phyloP scores from a whole-genome alignment of 2,888 invertebrate genomes.

The Apamea epomidion region DNA sequence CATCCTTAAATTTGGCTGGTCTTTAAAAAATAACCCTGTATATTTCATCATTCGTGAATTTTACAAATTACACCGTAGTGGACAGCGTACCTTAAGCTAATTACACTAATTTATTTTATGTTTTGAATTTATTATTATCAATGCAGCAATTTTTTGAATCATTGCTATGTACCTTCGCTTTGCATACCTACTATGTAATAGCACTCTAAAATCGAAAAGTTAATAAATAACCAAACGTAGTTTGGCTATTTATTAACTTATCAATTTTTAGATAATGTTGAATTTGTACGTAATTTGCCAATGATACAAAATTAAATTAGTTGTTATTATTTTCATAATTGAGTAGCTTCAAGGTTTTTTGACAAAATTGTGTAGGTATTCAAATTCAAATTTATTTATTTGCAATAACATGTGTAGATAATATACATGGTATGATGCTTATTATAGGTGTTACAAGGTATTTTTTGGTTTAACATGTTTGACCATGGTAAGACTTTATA shows the following conservation, averaged over 20 bases:
- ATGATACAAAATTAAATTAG: not conserved
- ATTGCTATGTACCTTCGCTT: not conserved
- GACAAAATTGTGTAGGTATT: not conserved
- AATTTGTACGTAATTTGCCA: not conserved
- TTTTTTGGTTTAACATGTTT: too few species aligned
- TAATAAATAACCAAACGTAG: not conserved
- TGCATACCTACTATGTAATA: not conserved
- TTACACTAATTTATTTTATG: not conserved
- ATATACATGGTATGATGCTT: too few species aligned
- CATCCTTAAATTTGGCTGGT: too few species aligned
- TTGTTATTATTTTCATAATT: not conserved
- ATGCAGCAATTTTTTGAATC: not conserved
- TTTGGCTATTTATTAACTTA: too few species aligned
- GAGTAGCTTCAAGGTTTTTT: too few species aligned
- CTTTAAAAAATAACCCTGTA: too few species aligned
- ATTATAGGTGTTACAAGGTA: too few species aligned
- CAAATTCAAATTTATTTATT: too few species aligned
- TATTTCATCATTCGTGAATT: not conserved
- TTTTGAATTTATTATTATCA: not conserved
- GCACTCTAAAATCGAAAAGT: not conserved
- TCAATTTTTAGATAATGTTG: not conserved
- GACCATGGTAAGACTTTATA: not conserved
- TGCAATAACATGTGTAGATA: too few species aligned
- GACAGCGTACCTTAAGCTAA: conserved; percentile 36
- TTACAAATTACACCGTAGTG: conserved; percentile 21